Evolutionary conservation across 2,888 invertebrate genomes (phyloP), one percentile per base, ranked within the genome.

Genomic region (Lissocephala sabroskyi): DNA sequence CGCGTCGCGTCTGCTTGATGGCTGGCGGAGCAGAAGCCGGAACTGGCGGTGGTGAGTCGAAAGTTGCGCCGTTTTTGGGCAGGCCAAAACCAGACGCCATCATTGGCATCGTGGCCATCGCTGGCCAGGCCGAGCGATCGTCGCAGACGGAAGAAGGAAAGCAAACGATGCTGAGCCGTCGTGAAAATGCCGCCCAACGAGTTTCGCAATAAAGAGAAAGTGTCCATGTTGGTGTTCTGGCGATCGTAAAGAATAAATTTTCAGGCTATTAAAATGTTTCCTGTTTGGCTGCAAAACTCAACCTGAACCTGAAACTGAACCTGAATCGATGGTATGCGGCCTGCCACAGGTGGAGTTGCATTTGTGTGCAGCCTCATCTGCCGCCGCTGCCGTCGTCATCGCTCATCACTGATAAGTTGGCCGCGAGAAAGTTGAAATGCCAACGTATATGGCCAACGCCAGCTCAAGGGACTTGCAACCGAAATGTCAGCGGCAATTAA

Each of bases 231-330:
- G 62, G 62, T 71, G 77, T 79, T 80, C 80, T 80, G 66, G 74
- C 66, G 71, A 67, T 78, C 76, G 67, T 79, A 80, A 79, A 80
- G 80, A 80, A 80, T 79, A 71, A 62, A 74, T 80, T 78, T 78
- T 75, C 58, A 58, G 59, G 51, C 61, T 65, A 52, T 63, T 62
- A 60, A 62, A 66, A 62, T 73, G 65, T 78, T 79, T 79, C 79
- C 80, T 77, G 79, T 77, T 77, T 59, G 17, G 1, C 10, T 35
- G 11, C 18, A 1, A 9, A 11, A 9, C 18, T 19, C 18, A 18
- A 19, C 4, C 35, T n/a, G n/a, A n/a, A n/a, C n/a, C n/a, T n/a
- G n/a, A 2, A 4, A 35, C 6, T 28, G 14, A 11, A 17, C 16
- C 11, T 32, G 32, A 4, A 32, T 7, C 23, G 7, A 23, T 7